Percentiles rank a stretch among this genome's conserved stretches.
Conservation (phyloP, 2,888 invertebrate genomes). For the Adineta ricciae region DNA sequence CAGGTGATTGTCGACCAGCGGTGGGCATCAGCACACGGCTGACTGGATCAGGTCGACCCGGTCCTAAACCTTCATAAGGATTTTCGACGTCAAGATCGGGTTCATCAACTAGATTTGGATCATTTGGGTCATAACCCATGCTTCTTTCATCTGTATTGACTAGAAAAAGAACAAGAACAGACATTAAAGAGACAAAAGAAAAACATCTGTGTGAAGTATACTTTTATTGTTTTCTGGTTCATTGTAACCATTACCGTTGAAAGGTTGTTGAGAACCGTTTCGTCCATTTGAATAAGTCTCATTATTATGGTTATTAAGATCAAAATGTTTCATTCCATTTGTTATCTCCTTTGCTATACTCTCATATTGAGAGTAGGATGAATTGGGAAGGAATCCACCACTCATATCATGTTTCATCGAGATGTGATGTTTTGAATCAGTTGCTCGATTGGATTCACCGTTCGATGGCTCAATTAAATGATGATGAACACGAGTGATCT, state of each 20-base stretch:
- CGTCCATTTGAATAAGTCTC: background rate
- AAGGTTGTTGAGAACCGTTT: background rate
- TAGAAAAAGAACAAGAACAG: no score
- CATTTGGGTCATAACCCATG: constrained; percentile 33
- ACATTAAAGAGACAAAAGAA: no score
- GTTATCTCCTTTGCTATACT: background rate
- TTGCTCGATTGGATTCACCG: constrained; percentile 26
- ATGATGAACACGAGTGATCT: constrained; percentile 24
- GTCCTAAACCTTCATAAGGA: constrained; percentile 18
- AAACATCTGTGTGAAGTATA: background rate
- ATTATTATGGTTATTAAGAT: background rate
- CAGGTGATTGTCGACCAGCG: background rate
- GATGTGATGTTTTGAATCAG: background rate
- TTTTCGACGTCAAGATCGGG: constrained; percentile 27
- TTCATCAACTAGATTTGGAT: constrained; percentile 31
- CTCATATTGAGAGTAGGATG: background rate
- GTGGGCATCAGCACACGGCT: background rate
- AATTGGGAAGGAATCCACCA: background rate
- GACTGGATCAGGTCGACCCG: background rate
- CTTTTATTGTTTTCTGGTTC: constrained; percentile 22
- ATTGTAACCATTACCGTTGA: background rate
- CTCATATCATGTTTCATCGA: background rate
- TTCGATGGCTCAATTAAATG: constrained; percentile 30
- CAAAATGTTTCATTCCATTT: background rate
- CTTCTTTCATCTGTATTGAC: constrained; percentile 24